A percentile compares a stretch with the other conserved stretches of the same genome.
Evolutionary conservation across 2,113 vertebrate species (phyloP).

Genomic region (Elgaria multicarinata): DNA sequence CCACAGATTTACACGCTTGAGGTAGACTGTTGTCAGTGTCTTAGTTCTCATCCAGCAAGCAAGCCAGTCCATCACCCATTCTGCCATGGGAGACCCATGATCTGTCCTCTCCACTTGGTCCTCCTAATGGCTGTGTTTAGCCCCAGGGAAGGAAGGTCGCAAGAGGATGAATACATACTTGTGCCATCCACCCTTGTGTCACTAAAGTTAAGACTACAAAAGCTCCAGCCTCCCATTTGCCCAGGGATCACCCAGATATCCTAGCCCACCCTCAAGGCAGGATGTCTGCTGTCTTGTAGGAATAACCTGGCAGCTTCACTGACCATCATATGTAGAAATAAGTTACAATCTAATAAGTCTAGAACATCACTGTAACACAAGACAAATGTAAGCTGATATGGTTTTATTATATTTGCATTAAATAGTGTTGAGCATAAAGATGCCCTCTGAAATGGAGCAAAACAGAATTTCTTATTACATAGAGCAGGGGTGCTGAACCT

Average conservation of each 20-base stretch:
- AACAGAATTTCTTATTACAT: not conserved
- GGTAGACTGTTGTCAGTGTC: too few species aligned
- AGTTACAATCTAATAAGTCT: not conserved
- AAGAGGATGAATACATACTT: too few species aligned
- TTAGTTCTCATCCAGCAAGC: too few species aligned
- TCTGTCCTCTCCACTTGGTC: too few species aligned
- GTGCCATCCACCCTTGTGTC: not conserved
- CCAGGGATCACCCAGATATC: not conserved
- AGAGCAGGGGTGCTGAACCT: too few species aligned
- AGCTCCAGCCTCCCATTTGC: not conserved
- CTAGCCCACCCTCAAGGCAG: not conserved
- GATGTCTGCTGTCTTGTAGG: not conserved
- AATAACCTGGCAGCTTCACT: not conserved
- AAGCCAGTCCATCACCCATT: too few species aligned
- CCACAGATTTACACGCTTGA: too few species aligned
- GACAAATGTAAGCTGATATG: not conserved
- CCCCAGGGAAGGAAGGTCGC: too few species aligned
- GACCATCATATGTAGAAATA: not conserved
- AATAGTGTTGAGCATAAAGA: not conserved
- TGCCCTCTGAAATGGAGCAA: not conserved
- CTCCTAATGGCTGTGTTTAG: too few species aligned
- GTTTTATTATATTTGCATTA: not conserved
- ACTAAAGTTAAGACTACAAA: not conserved
- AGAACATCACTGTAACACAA: not conserved
- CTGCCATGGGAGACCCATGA: too few species aligned